Evolutionary conservation across 2,888 invertebrate genomes (phyloP), one percentile per base, ranked within the genome.

Genomic region (Opisthograptis luteolata): DNA sequence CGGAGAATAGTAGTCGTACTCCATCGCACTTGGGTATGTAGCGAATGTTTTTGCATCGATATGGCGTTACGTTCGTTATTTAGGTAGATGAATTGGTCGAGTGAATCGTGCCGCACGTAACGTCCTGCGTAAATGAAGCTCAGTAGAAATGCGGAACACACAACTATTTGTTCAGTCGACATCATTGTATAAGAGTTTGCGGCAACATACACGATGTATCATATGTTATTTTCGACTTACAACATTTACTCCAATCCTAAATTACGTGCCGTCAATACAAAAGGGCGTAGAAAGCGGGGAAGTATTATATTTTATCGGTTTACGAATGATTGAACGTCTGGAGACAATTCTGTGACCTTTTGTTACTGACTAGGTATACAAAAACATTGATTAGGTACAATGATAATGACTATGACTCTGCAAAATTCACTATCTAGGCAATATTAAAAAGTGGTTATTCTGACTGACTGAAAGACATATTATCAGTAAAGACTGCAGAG

Each of bases 71-170:
- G 56, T 61, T 64, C 37, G 54, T 61, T 66, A 70, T 70, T 71
- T 69, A 64, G 66, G 62, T 67, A 63, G 58, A 60, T 64, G 66
- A 70, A 70, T 66, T 57, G 70, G 63, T 72, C 62, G 71, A 73
- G 58, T 72, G 73, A 70, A 66, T 71, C 70, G 70, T 64, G 68
- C 56, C 51, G 69, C 71, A 82, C 81, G 85, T 81, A 81, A 85
- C 77, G 72, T 76, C 76, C 80, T 79, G 81, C 80, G 84, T 82
- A 84, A 85, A 87, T 84, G 87, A 84, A 81, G 83, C 83, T 84
- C 75, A 70, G 81, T 89, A 89, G 89, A 89, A 89, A 90, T 87
- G 89, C 89, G 89, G 89, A 89, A 90, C 88, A 87, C 84, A 87
- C 73, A 82, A 81, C 83, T 85, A 84, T 88, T 88, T 86, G 87